A percentile compares a stretch with the other conserved stretches of the same genome.
phyloP scores from a whole-genome alignment of 2,888 invertebrate species.

The Epistrophe grossulariae region DNA sequence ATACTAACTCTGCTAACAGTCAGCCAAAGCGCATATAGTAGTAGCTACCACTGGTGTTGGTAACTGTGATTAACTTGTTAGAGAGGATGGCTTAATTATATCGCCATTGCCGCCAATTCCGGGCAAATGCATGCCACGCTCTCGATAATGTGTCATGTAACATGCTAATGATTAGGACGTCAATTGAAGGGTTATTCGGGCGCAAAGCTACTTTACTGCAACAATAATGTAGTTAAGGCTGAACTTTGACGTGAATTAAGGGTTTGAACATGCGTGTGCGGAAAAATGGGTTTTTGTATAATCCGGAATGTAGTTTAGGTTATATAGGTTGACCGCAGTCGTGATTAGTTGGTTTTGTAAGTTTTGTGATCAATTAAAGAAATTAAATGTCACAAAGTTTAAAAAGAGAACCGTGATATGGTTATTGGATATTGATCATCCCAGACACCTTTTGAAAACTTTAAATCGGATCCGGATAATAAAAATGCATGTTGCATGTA shows the following conservation, averaged over 20 bases:
- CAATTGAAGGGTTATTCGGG: slow-evolving; percentile 50
- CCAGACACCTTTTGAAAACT: background rate
- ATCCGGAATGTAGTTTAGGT: slow-evolving; percentile 45
- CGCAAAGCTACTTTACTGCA: slow-evolving; percentile 13
- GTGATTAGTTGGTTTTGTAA: slow-evolving; percentile 42
- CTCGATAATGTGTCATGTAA: slow-evolving; percentile 74
- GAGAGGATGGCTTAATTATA: slow-evolving; percentile 73
- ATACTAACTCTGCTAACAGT: background rate
- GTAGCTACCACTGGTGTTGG: slow-evolving; percentile 1
- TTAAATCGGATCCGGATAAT: background rate
- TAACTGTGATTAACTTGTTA: slow-evolving; percentile 73
- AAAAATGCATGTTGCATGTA: too few relatives aligned
- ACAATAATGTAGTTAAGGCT: slow-evolving; percentile 40
- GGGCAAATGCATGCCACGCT: slow-evolving; percentile 31
- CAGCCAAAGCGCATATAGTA: background rate
- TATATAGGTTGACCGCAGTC: slow-evolving; percentile 12
- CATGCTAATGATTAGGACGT: slow-evolving; percentile 68
- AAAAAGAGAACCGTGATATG: background rate
- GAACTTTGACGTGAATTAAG: slow-evolving; percentile 25
- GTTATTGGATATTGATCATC: too few relatives aligned
- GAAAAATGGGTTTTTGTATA: slow-evolving; percentile 39
- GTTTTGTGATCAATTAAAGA: slow-evolving; percentile 3
- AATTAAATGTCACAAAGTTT: slow-evolving; percentile 9
- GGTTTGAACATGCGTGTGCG: slow-evolving; percentile 4
- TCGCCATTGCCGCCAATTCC: slow-evolving; percentile 30